Percentiles rank a stretch among this genome's conserved stretches.
These are phyloP conservation scores for Coregonus ussuriensis DNA, from an alignment of 2,797 vertebrate species.

Conservation along the genomic window DNA sequence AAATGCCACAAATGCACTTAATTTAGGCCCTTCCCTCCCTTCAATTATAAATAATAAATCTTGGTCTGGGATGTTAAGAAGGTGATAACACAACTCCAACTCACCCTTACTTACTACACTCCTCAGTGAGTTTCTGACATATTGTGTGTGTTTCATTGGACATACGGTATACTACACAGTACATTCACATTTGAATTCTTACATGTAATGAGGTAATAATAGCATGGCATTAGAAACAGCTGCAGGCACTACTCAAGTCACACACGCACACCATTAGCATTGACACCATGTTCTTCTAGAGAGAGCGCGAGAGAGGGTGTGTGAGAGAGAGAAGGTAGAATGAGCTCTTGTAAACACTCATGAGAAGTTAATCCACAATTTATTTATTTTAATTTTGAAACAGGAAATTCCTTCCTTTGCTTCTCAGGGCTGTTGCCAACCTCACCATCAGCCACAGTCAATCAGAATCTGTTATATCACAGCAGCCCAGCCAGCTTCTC, in stretches of 20 bases:
- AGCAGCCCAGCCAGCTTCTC: background rate
- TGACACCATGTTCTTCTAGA: background rate
- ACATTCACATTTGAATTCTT: conserved; percentile 8
- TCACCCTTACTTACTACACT: no score
- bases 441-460: background rate
- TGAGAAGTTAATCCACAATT: conserved; percentile 1
- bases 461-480: background rate
- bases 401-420: conserved; percentile 1
- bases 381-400: background rate
- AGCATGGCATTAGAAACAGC: conserved; percentile 39
- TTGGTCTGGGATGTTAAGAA: no score
- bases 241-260: conserved; percentile 6
- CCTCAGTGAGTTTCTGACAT: no score
- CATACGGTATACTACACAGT: background rate
- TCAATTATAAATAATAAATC: no score
- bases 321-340: background rate
- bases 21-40: no score
- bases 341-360: background rate
- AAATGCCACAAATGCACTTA: no score
- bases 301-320: background rate
- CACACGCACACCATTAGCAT: background rate
- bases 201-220: conserved; percentile 10
- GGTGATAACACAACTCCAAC: no score
- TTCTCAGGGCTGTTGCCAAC: conserved; percentile 8
- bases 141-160: no score